A percentile compares a stretch with the other conserved stretches of the same genome.
Conservation (phyloP, 2,113 vertebrate species). For the Vulpes lagopus region DNA sequence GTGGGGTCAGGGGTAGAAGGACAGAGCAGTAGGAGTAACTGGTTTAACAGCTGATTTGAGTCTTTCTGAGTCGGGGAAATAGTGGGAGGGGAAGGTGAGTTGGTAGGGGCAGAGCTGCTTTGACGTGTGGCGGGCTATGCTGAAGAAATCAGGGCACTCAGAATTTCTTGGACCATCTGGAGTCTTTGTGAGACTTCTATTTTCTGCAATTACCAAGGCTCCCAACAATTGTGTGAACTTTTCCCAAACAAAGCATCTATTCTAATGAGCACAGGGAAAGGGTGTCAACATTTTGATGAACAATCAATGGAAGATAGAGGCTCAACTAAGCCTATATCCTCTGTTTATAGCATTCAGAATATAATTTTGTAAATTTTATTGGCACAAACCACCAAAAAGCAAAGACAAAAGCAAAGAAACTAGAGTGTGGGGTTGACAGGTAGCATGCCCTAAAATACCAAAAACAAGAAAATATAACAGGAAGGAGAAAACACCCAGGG, state of each 20-base stretch:
- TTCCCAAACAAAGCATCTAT: not conserved
- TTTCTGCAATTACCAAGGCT: not conserved
- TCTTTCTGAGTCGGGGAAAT: not conserved
- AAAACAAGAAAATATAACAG: slow-evolving; percentile 9
- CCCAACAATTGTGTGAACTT: not conserved
- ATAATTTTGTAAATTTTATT: not conserved
- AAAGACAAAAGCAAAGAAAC: not conserved
- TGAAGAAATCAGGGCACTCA: not conserved
- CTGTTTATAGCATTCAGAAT: not conserved
- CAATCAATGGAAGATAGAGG: not conserved
- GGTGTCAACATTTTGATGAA: not conserved
- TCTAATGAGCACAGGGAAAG: not conserved
- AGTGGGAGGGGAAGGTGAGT: not conserved
- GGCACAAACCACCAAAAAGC: not conserved
- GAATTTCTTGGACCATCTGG: not conserved
- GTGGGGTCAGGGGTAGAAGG: not conserved
- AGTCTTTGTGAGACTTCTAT: not conserved
- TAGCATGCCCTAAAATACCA: not conserved
- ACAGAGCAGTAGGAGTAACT: not conserved
- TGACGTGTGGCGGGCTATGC: not conserved
- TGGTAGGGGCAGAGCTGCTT: not conserved
- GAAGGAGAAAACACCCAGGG: not conserved
- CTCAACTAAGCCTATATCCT: not conserved
- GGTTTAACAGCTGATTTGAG: not conserved
- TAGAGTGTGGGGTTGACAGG: not conserved